Percentiles rank a stretch among this genome's conserved stretches.
phyloP scores from a whole-genome alignment of 2,113 vertebrate genomes.

The Xenus cinereus region DNA sequence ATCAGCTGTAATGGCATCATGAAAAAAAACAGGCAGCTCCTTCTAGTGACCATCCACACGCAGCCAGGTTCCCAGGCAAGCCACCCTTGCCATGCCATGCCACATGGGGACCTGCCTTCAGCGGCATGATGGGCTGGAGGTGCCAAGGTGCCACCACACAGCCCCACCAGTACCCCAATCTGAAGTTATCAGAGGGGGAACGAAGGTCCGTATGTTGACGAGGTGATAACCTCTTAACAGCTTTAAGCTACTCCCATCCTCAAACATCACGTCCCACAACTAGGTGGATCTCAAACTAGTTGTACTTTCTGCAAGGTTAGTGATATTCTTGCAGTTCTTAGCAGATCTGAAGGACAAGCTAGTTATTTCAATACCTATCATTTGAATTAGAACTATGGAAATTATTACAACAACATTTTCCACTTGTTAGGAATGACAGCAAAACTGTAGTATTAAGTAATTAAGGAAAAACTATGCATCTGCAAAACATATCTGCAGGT shows the following conservation, averaged over 20 bases:
- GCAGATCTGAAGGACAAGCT: not conserved
- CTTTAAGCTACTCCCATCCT: not conserved
- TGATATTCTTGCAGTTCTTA: not conserved
- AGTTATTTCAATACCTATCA: not conserved
- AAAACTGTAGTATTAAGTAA: not conserved
- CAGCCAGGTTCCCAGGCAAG: not conserved
- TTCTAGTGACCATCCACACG: rapidly evolving
- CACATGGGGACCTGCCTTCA: not conserved
- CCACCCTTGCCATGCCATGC: not conserved
- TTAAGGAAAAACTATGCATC: not conserved
- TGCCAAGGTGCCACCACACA: not conserved
- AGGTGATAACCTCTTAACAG: not conserved
- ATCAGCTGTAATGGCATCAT: rapidly evolving
- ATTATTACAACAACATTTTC: not conserved
- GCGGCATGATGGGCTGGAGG: not conserved
- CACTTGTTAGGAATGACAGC: not conserved
- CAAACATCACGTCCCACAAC: not conserved
- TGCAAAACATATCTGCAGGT: not conserved
- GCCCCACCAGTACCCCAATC: not conserved
- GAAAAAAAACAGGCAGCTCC: not conserved
- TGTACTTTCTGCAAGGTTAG: not conserved
- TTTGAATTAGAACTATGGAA: not conserved
- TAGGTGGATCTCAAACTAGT: not conserved
- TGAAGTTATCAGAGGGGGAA: not conserved
- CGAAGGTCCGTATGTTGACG: not conserved